Conservation (phyloP, 2,888 invertebrate species). For the Malthinus flaveolus region DNA sequence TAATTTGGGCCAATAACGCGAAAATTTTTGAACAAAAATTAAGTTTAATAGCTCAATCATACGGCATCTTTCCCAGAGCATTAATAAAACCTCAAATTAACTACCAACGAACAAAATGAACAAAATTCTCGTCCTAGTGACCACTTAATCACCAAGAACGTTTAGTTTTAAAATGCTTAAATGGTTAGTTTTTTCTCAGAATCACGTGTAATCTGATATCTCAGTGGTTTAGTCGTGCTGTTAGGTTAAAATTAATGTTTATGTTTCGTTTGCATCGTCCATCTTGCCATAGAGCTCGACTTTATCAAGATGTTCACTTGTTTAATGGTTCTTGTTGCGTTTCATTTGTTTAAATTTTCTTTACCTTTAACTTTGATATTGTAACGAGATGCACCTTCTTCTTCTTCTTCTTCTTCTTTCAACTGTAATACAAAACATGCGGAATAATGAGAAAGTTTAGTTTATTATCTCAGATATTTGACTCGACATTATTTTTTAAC, state of each 20-base stretch:
- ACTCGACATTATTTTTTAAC: too few relatives aligned
- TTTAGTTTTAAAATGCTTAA: conserved; percentile 44
- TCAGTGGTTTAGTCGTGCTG: conserved; percentile 48
- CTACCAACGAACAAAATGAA: conserved; percentile 36
- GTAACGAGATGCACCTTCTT: conserved; percentile 15
- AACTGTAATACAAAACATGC: neutral
- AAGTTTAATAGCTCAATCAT: conserved; percentile 26
- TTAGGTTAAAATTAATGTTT: conserved; percentile 57
- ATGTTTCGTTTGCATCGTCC: conserved; percentile 52
- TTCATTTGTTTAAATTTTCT: conserved; percentile 46
- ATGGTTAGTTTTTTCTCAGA: conserved; percentile 50
- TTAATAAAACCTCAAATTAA: conserved; percentile 32
- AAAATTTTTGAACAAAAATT: conserved; percentile 19
- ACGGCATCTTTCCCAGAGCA: conserved; percentile 21
- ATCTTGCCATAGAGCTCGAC: conserved; percentile 51
- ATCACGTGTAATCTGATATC: conserved; percentile 55
- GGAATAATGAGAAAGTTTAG: conserved; percentile 4
- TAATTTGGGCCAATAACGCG: too few relatives aligned
- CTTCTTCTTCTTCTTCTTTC: too few relatives aligned
- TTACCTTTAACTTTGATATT: conserved; percentile 22
- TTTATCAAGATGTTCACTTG: conserved; percentile 58
- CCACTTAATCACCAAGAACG: conserved; percentile 47
- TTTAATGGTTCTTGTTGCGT: conserved; percentile 54
- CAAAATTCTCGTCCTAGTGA: conserved; percentile 45
- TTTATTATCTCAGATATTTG: neutral